phyloP scores from a whole-genome alignment of 2,888 invertebrate species.

The Ophion costatus region DNA sequence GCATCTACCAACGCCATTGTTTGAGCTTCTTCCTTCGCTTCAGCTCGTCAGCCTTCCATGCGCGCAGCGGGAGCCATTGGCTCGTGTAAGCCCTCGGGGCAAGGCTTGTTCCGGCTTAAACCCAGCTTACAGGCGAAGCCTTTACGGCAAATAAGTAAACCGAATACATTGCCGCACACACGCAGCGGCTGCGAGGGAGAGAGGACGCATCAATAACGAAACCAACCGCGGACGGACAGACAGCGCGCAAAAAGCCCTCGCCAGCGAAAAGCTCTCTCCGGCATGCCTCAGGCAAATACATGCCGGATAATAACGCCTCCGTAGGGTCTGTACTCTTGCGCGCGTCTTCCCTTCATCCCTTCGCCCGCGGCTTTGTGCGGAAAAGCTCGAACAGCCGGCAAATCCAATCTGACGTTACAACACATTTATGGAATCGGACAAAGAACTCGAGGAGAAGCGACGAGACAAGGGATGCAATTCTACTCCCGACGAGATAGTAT shows the following conservation, averaged over 20 bases:
- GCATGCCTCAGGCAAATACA: conserved; percentile 4
- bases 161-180: conserved; percentile 11
- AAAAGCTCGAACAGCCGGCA: conserved; percentile 37
- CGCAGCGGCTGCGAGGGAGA: background rate
- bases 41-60: background rate
- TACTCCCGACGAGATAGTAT: conserved; percentile 34
- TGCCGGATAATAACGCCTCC: conserved; percentile 10
- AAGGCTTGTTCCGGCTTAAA: conserved; percentile 50
- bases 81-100: conserved; percentile 32
- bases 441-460: conserved; percentile 39
- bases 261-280: conserved; percentile 16
- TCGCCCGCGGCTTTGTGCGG: background rate
- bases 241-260: conserved; percentile 27
- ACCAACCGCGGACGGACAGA: conserved; percentile 48
- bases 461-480: conserved; percentile 39
- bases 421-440: conserved; percentile 24
- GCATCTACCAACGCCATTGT: background rate
- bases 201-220: conserved; percentile 61
- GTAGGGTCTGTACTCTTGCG: background rate
- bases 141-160: conserved; percentile 1
- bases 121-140: conserved; percentile 31
- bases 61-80: background rate
- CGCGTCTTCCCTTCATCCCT: conserved; percentile 5
- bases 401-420: conserved; percentile 55
- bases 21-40: background rate